Conservation (phyloP, 2,888 invertebrate genomes). For the Leptopilina myrica region DNA sequence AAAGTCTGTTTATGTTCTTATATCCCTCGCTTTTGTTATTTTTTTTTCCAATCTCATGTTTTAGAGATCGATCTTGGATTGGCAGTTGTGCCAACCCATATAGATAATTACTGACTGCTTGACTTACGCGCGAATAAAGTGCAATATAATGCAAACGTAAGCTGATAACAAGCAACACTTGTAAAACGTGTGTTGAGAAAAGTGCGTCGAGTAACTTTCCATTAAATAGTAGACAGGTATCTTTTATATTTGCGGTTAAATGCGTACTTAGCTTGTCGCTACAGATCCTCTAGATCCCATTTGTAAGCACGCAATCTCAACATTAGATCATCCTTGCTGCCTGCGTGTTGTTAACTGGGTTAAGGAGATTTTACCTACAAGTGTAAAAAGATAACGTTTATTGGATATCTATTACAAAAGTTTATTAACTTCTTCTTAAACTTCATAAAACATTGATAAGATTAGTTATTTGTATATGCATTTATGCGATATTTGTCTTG, state of each 20-base stretch:
- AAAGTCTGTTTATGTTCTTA: slow-evolving; percentile 15
- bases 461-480: neutral
- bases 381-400: neutral
- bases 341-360: slow-evolving; percentile 24
- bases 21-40: neutral
- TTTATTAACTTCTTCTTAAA: neutral
- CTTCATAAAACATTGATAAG: slow-evolving; percentile 7
- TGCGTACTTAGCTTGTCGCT: slow-evolving; percentile 4
- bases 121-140: neutral
- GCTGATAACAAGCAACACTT: slow-evolving; percentile 6
- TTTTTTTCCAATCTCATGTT: neutral
- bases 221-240: slow-evolving; percentile 24
- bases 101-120: slow-evolving; percentile 22
- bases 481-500: neutral
- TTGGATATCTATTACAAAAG: slow-evolving; percentile 14
- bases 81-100: slow-evolving; percentile 12
- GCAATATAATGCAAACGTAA: slow-evolving; percentile 8
- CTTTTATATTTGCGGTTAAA: slow-evolving; percentile 21
- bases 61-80: slow-evolving; percentile 9
- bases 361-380: slow-evolving; percentile 22
- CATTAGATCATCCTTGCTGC: slow-evolving; percentile 38
- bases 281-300: slow-evolving; percentile 12
- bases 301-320: slow-evolving; percentile 23
- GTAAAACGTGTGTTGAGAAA: slow-evolving; percentile 3
- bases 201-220: slow-evolving; percentile 29